Percentiles rank a stretch among this genome's conserved stretches.
Conservation (phyloP, 2,797 vertebrate genomes). For the Liasis olivaceus region DNA sequence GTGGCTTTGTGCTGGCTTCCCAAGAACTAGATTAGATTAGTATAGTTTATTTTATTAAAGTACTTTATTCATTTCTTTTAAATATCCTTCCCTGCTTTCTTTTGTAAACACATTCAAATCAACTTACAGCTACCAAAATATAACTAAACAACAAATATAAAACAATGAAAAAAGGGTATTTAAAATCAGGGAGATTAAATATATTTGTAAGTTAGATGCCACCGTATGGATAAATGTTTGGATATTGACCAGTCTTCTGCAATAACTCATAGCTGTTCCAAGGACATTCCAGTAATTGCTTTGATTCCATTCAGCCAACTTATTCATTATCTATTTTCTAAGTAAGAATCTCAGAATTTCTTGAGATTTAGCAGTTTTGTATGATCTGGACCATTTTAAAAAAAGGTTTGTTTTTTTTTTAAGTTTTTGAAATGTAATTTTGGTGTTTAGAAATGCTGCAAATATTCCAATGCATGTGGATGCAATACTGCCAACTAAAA, state of each 20-base stretch:
- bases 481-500: background rate
- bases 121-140: background rate
- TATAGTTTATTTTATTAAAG: background rate
- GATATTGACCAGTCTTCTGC: background rate
- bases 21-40: background rate
- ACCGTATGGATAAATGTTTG: background rate
- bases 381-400: background rate
- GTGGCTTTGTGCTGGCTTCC: background rate
- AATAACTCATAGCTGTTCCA: background rate
- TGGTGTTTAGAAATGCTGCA: background rate
- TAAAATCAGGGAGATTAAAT: background rate
- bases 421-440: background rate
- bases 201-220: background rate
- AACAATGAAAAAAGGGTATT: background rate
- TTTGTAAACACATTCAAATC: background rate
- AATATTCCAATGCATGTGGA: background rate
- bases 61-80: background rate
- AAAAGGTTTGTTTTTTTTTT: background rate
- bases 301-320: background rate
- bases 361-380: background rate
- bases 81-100: background rate
- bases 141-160: background rate
- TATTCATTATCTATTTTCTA: background rate
- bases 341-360: background rate
- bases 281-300: background rate